phyloP scores from a whole-genome alignment of 2,888 invertebrate genomes.

The Chydorus sphaericus region DNA sequence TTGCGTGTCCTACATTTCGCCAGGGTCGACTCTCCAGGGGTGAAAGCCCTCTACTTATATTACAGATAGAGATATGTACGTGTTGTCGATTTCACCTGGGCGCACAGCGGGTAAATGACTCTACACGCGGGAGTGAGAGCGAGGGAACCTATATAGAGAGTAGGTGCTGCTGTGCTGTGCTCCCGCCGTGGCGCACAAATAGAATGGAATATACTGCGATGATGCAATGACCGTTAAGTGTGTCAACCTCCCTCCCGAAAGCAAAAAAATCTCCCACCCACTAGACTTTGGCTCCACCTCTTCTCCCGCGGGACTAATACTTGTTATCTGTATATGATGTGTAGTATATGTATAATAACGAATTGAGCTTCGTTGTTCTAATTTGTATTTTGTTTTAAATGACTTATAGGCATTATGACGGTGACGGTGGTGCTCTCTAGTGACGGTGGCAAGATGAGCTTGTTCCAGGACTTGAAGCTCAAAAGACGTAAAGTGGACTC shows the following conservation, averaged over 20 bases:
- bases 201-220: conserved; percentile 2
- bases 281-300: neutral
- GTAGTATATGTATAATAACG: no score
- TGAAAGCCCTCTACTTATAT: conserved; percentile 3
- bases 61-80: no score
- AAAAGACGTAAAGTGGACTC: conserved; percentile 96
- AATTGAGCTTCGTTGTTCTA: neutral
- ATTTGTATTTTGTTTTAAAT: conserved; percentile 6
- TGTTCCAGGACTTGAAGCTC: conserved; percentile 95
- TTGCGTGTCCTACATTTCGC: neutral
- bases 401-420: conserved; percentile 81
- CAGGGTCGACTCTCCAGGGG: conserved; percentile 8
- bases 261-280: neutral
- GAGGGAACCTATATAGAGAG: neutral
- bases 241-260: neutral
- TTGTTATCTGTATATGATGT: neutral
- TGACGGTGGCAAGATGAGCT: conserved; percentile 77
- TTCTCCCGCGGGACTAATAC: neutral
- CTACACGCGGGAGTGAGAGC: neutral
- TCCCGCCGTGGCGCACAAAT: conserved; percentile 2
- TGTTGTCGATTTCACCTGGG: conserved; percentile 6
- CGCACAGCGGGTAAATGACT: neutral
- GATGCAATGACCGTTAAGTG: conserved; percentile 8
- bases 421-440: conserved; percentile 84
- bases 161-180: no score